phyloP scores from a whole-genome alignment of 2,797 vertebrate species.

The Selene dorsalis region DNA sequence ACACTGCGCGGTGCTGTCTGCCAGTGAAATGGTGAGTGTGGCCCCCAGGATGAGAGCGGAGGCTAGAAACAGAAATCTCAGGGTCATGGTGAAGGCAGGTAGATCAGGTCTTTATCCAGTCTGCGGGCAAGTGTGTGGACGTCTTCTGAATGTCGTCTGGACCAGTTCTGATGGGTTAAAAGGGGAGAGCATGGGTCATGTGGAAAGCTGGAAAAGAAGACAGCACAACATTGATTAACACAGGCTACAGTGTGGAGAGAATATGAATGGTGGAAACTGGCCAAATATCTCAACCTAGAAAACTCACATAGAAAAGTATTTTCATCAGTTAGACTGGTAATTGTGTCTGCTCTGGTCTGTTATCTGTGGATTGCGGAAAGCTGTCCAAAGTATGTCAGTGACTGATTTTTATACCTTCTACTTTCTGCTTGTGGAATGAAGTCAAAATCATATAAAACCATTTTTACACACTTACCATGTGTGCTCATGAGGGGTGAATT shows the following conservation, averaged over 20 bases:
- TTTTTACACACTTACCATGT: too few species aligned
- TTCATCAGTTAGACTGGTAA: neutral
- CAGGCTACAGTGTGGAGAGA: neutral
- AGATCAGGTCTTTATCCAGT: neutral
- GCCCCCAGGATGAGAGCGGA: conserved; percentile 52
- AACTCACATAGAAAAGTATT: neutral
- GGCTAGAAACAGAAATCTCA: conserved; percentile 38
- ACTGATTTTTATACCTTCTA: neutral
- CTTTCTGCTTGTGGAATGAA: neutral
- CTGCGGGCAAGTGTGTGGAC: neutral
- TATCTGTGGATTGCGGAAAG: neutral
- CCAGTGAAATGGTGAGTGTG: conserved; percentile 40
- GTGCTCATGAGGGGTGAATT: neutral
- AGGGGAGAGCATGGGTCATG: conserved; percentile 28
- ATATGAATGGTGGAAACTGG: neutral
- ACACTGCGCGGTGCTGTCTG: conserved; percentile 53
- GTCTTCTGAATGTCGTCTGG: neutral
- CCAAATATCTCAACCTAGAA: neutral
- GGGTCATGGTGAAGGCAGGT: conserved; percentile 40
- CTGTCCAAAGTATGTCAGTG: neutral
- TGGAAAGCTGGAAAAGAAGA: conserved; percentile 16
- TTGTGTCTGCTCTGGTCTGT: neutral
- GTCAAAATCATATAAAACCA: neutral
- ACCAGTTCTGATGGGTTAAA: conserved; percentile 11
- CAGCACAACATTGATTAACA: conserved; percentile 42